Percentiles rank a stretch among this genome's conserved stretches.
Evolutionary conservation across 2,888 invertebrate species (phyloP).

Genomic region (Pyrocoelia pectoralis): DNA sequence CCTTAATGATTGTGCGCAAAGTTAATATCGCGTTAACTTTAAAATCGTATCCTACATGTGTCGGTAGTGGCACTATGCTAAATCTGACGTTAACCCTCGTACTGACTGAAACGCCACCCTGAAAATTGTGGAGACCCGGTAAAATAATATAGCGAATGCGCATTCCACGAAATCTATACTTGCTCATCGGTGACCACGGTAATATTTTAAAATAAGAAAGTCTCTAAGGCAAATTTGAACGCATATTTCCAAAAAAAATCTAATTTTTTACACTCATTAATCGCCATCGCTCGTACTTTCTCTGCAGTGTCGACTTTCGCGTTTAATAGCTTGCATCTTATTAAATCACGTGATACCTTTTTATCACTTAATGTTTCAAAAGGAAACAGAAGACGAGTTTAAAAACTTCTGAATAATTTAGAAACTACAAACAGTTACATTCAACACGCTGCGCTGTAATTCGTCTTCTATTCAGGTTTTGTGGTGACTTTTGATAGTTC

Average conservation of each 20-base stretch:
- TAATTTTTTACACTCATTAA: no score
- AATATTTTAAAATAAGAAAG: constrained; percentile 40
- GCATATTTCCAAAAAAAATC: constrained; percentile 24
- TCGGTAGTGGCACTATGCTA: constrained; percentile 37
- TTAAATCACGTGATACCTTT: constrained; percentile 2
- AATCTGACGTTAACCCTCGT: constrained; percentile 41
- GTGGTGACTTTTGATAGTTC: constrained; percentile 12
- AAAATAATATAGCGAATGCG: constrained; percentile 42
- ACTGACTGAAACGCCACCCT: constrained; percentile 47
- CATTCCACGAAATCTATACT: constrained; percentile 45
- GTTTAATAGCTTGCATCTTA: background rate
- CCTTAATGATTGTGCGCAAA: constrained; percentile 19
- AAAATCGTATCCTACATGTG: constrained; percentile 40
- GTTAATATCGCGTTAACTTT: constrained; percentile 36
- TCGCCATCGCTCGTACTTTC: no score
- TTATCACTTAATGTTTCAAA: background rate
- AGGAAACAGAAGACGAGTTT: background rate
- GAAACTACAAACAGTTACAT: constrained; percentile 7
- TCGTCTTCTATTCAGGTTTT: constrained; percentile 7
- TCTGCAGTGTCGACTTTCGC: no score
- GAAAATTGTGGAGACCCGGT: constrained; percentile 44
- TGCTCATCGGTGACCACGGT: constrained; percentile 38
- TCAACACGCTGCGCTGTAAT: constrained; percentile 8
- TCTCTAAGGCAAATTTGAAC: constrained; percentile 33
- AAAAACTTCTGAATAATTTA: constrained; percentile 11